Conservation (phyloP, 1,140 invertebrate species). For the Aphidius ervi region DNA sequence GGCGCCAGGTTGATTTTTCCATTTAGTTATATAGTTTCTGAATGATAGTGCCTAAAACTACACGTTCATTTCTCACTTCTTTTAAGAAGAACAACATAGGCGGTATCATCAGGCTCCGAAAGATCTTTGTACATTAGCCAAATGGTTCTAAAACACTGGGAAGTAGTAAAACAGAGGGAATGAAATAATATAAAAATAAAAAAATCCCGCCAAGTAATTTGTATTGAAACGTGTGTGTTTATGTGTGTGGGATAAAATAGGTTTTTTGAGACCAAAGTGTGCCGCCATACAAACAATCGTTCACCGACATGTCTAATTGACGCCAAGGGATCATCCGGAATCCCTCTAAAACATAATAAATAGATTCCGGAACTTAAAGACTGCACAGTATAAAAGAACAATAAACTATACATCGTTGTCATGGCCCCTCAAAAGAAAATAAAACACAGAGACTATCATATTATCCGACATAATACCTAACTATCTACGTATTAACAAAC, state of each 20-base stretch:
- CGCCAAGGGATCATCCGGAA: conserved; percentile 18
- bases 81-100: background rate
- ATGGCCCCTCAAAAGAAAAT: conserved; percentile 19
- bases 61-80: conserved; percentile 5
- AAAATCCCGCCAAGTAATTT: no score
- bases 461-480: conserved; percentile 20
- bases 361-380: conserved; percentile 26
- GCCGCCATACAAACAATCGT: conserved; percentile 27
- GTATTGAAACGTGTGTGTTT: no score
- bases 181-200: no score
- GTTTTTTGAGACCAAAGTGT: conserved; percentile 16
- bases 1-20: background rate
- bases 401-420: background rate
- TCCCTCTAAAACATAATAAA: conserved; percentile 32
- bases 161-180: no score
- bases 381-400: background rate
- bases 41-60: background rate
- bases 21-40: background rate
- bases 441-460: conserved; percentile 27
- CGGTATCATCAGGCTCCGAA: background rate
- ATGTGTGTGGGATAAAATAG: no score
- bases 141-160: no score
- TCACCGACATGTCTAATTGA: conserved; percentile 25
- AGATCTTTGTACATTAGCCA: background rate
- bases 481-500: conserved; percentile 6